These are phyloP conservation scores for Chrosomus eos DNA, from an alignment of 2,797 vertebrate species.

Conservation along the genomic window DNA sequence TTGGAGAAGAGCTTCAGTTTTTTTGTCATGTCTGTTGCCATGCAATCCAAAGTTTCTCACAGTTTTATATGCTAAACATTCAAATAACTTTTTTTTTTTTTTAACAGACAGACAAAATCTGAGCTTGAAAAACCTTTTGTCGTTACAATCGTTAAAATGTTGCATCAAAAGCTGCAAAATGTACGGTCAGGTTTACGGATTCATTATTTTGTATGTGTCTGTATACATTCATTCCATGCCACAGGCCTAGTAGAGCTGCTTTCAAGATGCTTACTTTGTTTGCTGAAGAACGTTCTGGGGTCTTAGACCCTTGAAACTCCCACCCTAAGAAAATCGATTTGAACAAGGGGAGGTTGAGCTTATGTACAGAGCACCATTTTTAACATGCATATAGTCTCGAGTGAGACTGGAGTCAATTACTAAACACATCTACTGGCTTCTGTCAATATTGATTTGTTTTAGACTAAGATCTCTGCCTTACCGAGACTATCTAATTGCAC, in stretches of 20 bases:
- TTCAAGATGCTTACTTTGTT: conserved; percentile 40
- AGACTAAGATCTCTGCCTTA: conserved; percentile 66
- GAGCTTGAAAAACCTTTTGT: not conserved
- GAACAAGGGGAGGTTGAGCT: conserved; percentile 32
- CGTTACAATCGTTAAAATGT: too few relatives aligned
- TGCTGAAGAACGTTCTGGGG: conserved; percentile 22
- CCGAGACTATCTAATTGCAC: conserved; percentile 72
- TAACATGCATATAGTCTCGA: conserved; percentile 45
- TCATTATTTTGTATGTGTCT: conserved; percentile 5
- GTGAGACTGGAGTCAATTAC: conserved; percentile 73
- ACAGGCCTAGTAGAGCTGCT: not conserved
- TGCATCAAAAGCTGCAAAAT: not conserved
- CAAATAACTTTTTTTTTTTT: not conserved
- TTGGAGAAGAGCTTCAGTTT: not conserved
- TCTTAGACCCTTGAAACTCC: conserved; percentile 27
- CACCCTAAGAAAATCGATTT: conserved; percentile 35
- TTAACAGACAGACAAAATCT: not conserved
- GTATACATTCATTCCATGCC: conserved; percentile 27
- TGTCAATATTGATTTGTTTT: conserved; percentile 77
- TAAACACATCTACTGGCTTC: conserved; percentile 70
- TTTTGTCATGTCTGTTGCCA: conserved; percentile 3
- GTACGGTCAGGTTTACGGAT: not conserved
- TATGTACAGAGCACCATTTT: conserved; percentile 34
- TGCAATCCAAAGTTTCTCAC: not conserved
- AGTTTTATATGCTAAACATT: not conserved